Percentiles rank a stretch among this genome's conserved stretches.
Evolutionary conservation across 53 echinoderm and acorn worm species (phyloP).

Genomic region (Patiria pectinifera): DNA sequence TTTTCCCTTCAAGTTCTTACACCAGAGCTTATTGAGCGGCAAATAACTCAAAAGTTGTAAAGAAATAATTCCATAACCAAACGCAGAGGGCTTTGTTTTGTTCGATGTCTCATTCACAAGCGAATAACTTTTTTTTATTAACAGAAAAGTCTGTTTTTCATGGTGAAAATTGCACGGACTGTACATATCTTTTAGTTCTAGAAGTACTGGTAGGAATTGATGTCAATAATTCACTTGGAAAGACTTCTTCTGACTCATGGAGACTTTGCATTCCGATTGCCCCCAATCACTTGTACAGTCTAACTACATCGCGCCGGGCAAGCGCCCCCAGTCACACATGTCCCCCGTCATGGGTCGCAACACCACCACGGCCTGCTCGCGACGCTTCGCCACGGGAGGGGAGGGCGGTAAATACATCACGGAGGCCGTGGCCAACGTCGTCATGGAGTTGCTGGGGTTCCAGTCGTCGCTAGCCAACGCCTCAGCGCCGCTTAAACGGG

Average conservation of each 20-base stretch:
- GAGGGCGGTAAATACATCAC: constrained; percentile 61
- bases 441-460: constrained; percentile 64
- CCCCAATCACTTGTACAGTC: constrained; percentile 54
- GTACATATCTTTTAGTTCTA: no score
- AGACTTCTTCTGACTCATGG: neutral
- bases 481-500: constrained; percentile 23
- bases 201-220: neutral
- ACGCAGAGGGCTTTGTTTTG: no score
- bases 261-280: neutral
- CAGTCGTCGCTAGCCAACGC: constrained; percentile 22
- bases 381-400: constrained; percentile 79
- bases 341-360: constrained; percentile 83
- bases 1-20: no score
- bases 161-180: no score
- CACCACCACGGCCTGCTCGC: constrained; percentile 72
- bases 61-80: no score
- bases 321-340: constrained; percentile 87
- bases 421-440: constrained; percentile 52
- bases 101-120: no score
- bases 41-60: no score
- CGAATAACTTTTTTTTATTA: no score
- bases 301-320: constrained; percentile 75
- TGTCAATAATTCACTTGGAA: neutral
- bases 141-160: no score
- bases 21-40: no score